Conservation (phyloP, 30 jellyfish, hydroid and myxozoan genomes). For the Chironex yamaguchii region DNA sequence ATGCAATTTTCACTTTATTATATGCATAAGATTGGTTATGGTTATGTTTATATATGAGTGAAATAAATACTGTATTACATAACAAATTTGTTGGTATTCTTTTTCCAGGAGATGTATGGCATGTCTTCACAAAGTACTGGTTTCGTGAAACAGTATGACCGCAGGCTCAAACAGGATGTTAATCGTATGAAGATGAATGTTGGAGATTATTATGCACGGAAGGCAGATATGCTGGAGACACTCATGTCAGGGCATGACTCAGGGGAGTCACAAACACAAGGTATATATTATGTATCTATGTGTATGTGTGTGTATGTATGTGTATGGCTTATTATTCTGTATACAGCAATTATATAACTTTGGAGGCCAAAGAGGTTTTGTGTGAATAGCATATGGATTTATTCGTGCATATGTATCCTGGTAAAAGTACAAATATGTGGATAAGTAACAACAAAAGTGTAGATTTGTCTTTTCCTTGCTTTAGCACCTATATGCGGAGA, state of each 20-base stretch:
- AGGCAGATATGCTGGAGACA: conserved; percentile 82
- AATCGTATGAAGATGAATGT: conserved; percentile 82
- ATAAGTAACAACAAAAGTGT: no score
- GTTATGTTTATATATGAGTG: no score
- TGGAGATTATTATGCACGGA: conserved; percentile 84
- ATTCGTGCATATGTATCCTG: no score
- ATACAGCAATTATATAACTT: background rate
- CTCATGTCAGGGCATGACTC: conserved; percentile 90
- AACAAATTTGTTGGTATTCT: no score
- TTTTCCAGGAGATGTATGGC: conserved; percentile 94
- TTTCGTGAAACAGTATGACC: conserved; percentile 73
- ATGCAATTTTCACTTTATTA: no score
- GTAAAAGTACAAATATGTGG: no score
- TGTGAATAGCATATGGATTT: background rate
- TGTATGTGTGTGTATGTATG: background rate
- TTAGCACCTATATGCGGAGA: no score
- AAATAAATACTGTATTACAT: no score
- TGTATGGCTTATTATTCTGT: background rate
- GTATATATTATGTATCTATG: conserved; percentile 6
- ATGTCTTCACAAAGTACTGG: conserved; percentile 80
- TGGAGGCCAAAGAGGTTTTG: background rate
- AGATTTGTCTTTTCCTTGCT: no score
- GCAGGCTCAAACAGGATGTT: conserved; percentile 72
- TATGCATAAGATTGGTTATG: no score
- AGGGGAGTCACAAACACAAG: conserved; percentile 90